Conservation (phyloP, 2,797 vertebrate species). For the Salarias fasciatus region DNA sequence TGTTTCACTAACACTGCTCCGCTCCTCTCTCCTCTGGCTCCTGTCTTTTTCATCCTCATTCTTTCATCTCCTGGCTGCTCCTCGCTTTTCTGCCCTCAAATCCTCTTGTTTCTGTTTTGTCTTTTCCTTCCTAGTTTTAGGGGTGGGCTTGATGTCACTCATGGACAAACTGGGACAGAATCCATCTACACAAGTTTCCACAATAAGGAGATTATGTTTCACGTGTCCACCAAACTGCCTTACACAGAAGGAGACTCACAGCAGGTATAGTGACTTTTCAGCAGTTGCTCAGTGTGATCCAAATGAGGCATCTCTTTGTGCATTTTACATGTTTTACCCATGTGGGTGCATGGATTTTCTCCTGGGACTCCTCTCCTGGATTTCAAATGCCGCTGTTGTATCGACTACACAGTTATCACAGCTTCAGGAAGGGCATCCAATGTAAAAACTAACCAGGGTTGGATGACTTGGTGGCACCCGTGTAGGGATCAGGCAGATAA, state of each 20-base stretch:
- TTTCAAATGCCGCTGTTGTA: too few relatives aligned
- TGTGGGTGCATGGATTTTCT: conserved; percentile 3
- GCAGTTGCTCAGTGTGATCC: background rate
- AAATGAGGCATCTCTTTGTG: too few relatives aligned
- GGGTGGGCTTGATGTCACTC: conserved; percentile 93
- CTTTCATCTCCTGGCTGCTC: background rate
- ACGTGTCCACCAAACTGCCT: conserved; percentile 96
- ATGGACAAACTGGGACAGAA: conserved; percentile 94
- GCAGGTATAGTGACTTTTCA: conserved; percentile 82
- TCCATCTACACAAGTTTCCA: conserved; percentile 93
- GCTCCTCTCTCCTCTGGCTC: conserved; percentile 17
- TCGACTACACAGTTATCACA: too few relatives aligned
- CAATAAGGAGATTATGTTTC: conserved; percentile 98
- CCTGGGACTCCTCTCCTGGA: conserved; percentile 4
- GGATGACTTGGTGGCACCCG: too few relatives aligned
- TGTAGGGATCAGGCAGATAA: too few relatives aligned
- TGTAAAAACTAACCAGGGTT: too few relatives aligned
- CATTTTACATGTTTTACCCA: background rate
- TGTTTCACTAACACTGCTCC: conserved; percentile 23
- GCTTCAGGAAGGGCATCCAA: too few relatives aligned
- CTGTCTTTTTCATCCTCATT: background rate
- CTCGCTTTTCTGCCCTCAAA: too few relatives aligned
- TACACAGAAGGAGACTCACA: conserved; percentile 95
- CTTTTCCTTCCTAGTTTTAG: conserved; percentile 85
- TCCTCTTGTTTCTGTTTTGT: background rate